A percentile compares a stretch with the other conserved stretches of the same genome.
phyloP scores from a whole-genome alignment of 2,797 vertebrate genomes.

The Sebastes minor region DNA sequence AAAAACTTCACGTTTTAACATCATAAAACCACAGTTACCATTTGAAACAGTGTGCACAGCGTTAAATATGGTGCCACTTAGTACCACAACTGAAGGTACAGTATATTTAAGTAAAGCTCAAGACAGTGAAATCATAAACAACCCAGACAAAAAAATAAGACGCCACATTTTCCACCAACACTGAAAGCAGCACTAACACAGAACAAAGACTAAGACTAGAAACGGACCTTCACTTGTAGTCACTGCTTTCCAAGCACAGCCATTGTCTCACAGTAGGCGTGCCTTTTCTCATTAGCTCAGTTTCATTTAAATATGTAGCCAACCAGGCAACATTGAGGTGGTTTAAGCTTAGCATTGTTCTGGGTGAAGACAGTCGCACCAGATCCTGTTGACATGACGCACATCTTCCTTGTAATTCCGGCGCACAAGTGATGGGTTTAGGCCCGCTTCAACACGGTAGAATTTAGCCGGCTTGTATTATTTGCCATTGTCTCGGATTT shows the following conservation, averaged over 20 bases:
- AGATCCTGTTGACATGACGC: constrained; percentile 80
- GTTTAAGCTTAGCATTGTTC: constrained; percentile 80
- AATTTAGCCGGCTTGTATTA: constrained; percentile 82
- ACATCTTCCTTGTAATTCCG: constrained; percentile 83
- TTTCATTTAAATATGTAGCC: constrained; percentile 72
- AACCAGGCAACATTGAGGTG: constrained; percentile 67
- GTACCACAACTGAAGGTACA: neutral
- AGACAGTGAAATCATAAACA: neutral
- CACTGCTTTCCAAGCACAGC: constrained; percentile 65
- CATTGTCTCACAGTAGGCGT: constrained; percentile 72
- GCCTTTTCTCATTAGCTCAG: constrained; percentile 77
- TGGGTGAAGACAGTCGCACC: constrained; percentile 69
- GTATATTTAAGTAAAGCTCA: neutral
- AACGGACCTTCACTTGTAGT: constrained; percentile 35
- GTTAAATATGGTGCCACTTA: neutral
- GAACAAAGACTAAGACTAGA: constrained; percentile 56
- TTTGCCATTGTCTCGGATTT: constrained; percentile 86
- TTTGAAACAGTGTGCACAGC: neutral
- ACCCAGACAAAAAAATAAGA: constrained; percentile 12
- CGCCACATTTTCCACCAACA: constrained; percentile 7
- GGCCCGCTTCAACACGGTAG: constrained; percentile 77
- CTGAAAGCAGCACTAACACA: constrained; percentile 1
- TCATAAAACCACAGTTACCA: neutral
- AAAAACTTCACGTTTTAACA: neutral
- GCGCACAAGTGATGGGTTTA: constrained; percentile 83